These are phyloP conservation scores for Zosterops pallidus DNA, from an alignment of 2,113 vertebrate genomes.

Conservation along the genomic window DNA sequence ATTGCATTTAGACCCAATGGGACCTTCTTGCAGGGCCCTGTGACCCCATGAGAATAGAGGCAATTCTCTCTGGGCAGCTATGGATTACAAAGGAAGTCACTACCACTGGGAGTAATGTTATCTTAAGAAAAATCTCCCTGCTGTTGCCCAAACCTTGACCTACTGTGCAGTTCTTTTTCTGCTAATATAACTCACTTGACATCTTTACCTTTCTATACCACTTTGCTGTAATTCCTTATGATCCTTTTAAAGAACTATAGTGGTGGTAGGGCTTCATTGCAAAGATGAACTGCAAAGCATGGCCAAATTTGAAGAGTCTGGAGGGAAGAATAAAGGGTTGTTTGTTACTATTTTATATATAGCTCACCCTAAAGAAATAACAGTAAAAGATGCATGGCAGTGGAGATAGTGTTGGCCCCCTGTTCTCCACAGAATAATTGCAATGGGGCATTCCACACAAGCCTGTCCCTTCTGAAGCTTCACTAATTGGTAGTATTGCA, in stretches of 20 bases:
- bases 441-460: not conserved
- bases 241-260: constrained; percentile 14
- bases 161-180: constrained; percentile 42
- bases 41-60: constrained; percentile 31
- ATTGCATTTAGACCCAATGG: not conserved
- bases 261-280: not conserved
- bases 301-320: not conserved
- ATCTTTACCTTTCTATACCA: constrained; percentile 50
- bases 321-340: not conserved
- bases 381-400: not conserved
- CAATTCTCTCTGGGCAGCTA: constrained; percentile 27
- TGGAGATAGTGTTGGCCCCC: not conserved
- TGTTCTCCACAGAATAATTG: not conserved
- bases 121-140: constrained; percentile 50
- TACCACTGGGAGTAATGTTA: constrained; percentile 9
- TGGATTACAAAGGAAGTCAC: constrained; percentile 37
- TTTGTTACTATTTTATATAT: not conserved
- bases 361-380: not conserved
- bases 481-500: not conserved
- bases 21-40: not conserved
- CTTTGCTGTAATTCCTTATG: constrained; percentile 20
- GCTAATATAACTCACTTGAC: constrained; percentile 55
- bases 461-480: not conserved
- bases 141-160: constrained; percentile 58
- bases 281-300: constrained; percentile 1